These are phyloP conservation scores for Polypedilum pembai DNA, from an alignment of 1,140 invertebrate species.

Conservation along the genomic window DNA sequence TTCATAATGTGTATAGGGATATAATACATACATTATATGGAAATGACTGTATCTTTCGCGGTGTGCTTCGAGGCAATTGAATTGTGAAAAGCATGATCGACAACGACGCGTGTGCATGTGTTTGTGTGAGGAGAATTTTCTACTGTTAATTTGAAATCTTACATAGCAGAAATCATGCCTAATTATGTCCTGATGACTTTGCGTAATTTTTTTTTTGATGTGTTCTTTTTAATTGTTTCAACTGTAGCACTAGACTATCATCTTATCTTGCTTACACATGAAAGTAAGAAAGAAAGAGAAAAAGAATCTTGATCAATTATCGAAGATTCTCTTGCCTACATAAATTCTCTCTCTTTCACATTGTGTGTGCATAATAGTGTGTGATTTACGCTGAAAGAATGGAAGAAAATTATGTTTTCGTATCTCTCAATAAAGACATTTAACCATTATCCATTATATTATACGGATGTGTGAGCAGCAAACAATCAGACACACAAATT, in stretches of 20 bases:
- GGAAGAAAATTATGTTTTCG: constrained; percentile 17
- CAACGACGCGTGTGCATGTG: not conserved
- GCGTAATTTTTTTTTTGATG: not conserved
- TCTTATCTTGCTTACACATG: not conserved
- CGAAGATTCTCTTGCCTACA: not conserved
- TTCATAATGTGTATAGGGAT: not conserved
- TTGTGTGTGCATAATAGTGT: constrained; percentile 6
- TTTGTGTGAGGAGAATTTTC: not conserved
- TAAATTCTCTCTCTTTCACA: not conserved
- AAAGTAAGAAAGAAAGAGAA: too few relatives aligned
- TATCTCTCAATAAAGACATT: constrained; percentile 25
- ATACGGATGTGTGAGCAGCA: constrained; percentile 23
- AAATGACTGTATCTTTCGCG: not conserved
- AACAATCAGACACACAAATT: constrained; percentile 24
- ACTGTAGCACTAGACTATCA: not conserved
- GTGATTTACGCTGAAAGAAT: constrained; percentile 20
- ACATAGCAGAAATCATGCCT: not conserved
- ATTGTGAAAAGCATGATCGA: not conserved
- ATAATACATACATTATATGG: not conserved
- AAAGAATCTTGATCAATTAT: constrained; percentile 15
- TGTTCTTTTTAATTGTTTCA: not conserved
- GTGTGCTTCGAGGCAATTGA: not conserved
- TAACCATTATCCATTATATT: constrained; percentile 9
- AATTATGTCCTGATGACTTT: constrained; percentile 12
- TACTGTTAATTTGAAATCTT: too few relatives aligned